These are phyloP conservation scores for Margaritifera margaritifera DNA, from an alignment of 2,888 invertebrate species.

Conservation along the genomic window DNA sequence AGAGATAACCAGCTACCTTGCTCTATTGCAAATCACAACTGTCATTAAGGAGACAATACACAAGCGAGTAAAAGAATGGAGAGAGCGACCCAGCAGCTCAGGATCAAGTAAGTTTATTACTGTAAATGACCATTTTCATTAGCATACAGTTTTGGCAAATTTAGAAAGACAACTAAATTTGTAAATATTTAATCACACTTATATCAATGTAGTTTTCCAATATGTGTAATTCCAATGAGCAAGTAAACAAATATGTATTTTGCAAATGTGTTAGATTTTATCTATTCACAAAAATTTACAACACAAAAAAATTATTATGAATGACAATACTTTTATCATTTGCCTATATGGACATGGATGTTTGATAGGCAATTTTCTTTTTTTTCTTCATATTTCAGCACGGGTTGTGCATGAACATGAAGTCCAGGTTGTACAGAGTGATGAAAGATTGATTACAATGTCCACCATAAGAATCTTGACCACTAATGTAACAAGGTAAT, in stretches of 20 bases:
- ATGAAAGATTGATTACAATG: conserved; percentile 49
- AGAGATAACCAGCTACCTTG: conserved; percentile 59
- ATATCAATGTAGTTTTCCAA: too few relatives aligned
- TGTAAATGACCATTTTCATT: too few relatives aligned
- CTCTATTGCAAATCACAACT: conserved; percentile 50
- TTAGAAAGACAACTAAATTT: too few relatives aligned
- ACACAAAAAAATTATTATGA: too few relatives aligned
- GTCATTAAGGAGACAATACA: conserved; percentile 50
- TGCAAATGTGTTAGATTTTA: too few relatives aligned
- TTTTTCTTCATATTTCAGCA: conserved; percentile 19
- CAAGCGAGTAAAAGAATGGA: conserved; percentile 46
- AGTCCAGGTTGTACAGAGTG: conserved; percentile 38
- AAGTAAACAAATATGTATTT: too few relatives aligned
- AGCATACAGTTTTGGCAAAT: too few relatives aligned
- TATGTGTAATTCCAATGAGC: too few relatives aligned
- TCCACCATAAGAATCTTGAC: conserved; percentile 47
- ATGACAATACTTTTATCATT: too few relatives aligned
- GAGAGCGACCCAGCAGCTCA: conserved; percentile 53
- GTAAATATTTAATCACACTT: too few relatives aligned
- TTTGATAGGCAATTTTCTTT: conserved; percentile 1
- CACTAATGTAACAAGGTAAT: conserved; percentile 51
- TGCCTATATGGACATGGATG: too few relatives aligned
- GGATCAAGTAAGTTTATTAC: conserved; percentile 31
- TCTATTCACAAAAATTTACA: too few relatives aligned
- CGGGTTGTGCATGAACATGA: conserved; percentile 34